A percentile compares a stretch with the other conserved stretches of the same genome.
phyloP scores from a whole-genome alignment of 2,113 vertebrate species.

The Carlito syrichta region DNA sequence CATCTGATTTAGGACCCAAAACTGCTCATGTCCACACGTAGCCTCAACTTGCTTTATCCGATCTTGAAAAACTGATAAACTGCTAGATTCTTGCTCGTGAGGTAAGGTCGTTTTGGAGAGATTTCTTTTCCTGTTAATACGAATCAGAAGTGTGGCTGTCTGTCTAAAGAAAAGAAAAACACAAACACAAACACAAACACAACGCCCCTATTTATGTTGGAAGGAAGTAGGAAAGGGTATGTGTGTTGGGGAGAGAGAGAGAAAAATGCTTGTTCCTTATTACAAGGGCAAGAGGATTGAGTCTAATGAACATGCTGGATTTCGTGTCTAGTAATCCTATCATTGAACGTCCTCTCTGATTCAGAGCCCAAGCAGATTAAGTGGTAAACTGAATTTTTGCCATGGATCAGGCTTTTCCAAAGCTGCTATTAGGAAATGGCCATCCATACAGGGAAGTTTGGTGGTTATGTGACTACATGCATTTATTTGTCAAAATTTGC shows the following conservation, averaged over 20 bases:
- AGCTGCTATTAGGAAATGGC: slow-evolving; percentile 61
- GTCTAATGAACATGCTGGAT: not conserved
- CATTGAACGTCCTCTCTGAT: slow-evolving; percentile 40
- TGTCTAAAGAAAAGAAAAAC: slow-evolving; percentile 14
- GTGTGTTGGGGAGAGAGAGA: not conserved
- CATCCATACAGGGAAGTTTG: slow-evolving; percentile 36
- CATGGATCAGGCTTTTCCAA: slow-evolving; percentile 52
- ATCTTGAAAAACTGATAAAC: slow-evolving; percentile 67
- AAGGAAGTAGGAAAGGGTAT: not conserved
- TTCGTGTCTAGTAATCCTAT: slow-evolving; percentile 25
- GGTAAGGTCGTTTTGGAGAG: slow-evolving; percentile 72
- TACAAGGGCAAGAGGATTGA: not conserved
- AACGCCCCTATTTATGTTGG: not conserved
- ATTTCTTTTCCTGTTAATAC: slow-evolving; percentile 35
- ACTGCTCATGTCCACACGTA: slow-evolving; percentile 74
- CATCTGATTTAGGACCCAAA: slow-evolving; percentile 57
- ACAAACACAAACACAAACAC: slow-evolving; percentile 31
- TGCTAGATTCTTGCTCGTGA: slow-evolving; percentile 74
- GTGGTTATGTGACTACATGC: not conserved
- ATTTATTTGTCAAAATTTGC: not conserved
- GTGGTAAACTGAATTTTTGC: not conserved
- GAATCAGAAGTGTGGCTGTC: slow-evolving; percentile 27
- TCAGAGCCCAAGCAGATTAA: slow-evolving; percentile 65
- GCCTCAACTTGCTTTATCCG: slow-evolving; percentile 66
- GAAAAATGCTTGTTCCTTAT: not conserved